Percentiles rank a stretch among this genome's conserved stretches.
Conservation (phyloP, 2,797 vertebrate genomes). For the Distichodus sexfasciatus region DNA sequence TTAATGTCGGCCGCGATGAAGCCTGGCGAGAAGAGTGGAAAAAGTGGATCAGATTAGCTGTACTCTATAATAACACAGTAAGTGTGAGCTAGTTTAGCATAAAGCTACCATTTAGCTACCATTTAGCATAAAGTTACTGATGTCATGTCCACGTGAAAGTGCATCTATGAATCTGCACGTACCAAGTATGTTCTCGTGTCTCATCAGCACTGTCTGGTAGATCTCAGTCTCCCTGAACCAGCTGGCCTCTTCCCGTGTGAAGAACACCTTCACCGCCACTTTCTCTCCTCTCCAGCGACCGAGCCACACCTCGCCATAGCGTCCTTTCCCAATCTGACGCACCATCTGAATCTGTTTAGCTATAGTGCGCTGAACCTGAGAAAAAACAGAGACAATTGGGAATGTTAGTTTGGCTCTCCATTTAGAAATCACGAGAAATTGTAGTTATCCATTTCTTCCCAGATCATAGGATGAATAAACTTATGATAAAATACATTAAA, state of each 20-base stretch:
- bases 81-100: neutral
- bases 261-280: constrained; percentile 95
- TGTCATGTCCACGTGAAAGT: too few species aligned
- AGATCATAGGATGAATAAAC: too few species aligned
- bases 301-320: constrained; percentile 96
- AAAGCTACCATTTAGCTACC: neutral
- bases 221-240: constrained; percentile 98
- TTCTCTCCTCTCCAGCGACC: constrained; percentile 96
- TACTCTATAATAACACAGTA: too few species aligned
- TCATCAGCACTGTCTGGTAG: constrained; percentile 96
- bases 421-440: neutral
- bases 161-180: constrained; percentile 38
- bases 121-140: too few species aligned
- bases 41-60: too few species aligned
- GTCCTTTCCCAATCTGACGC: constrained; percentile 91
- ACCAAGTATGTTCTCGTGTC: constrained; percentile 96
- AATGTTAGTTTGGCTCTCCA: too few species aligned
- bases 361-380: constrained; percentile 92
- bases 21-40: constrained; percentile 73
- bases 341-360: constrained; percentile 99
- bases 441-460: neutral
- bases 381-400: neutral
- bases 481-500: too few species aligned
- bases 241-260: constrained; percentile 92
- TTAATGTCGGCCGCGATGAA: constrained; percentile 98